phyloP scores from a whole-genome alignment of 1,140 invertebrate species.

The Pseudomyrmex flavicornis region DNA sequence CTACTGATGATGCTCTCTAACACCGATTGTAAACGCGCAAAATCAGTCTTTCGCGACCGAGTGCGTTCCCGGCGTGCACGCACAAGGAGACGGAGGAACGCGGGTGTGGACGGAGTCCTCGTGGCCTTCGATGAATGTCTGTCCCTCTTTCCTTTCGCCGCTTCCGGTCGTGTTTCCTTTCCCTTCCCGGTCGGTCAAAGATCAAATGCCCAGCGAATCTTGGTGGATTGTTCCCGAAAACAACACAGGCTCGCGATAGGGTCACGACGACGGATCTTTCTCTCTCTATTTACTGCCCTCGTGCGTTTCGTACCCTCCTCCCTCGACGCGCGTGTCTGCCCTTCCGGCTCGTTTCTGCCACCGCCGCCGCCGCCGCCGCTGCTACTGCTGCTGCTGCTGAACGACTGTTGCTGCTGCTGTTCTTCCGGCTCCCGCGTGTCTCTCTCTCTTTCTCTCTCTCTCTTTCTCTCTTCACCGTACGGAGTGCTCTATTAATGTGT shows the following conservation, averaged over 20 bases:
- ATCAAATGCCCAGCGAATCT: constrained; percentile 18
- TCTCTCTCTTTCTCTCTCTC: too few species aligned
- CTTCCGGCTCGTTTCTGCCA: background rate
- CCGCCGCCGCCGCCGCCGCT: background rate
- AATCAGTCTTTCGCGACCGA: constrained; percentile 7
- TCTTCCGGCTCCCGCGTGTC: constrained; percentile 45
- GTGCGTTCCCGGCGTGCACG: background rate
- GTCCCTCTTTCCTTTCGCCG: background rate
- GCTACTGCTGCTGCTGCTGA: background rate
- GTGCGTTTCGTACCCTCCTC: background rate
- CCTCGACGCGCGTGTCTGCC: background rate
- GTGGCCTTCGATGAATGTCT: background rate
- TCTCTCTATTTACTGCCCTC: constrained; percentile 18
- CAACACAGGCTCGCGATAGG: constrained; percentile 9
- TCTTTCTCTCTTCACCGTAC: background rate
- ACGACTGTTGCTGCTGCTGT: background rate
- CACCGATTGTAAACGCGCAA: background rate
- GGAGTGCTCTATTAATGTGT: constrained; percentile 6
- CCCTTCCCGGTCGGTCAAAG: background rate
- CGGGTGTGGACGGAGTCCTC: constrained; percentile 27
- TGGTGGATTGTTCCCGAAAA: background rate
- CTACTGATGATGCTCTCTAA: too few species aligned
- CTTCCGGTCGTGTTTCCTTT: background rate
- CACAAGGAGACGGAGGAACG: constrained; percentile 2
- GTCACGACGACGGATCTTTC: constrained; percentile 39